phyloP scores from a whole-genome alignment of 2,888 invertebrate genomes.

The Stenodema calcarata region DNA sequence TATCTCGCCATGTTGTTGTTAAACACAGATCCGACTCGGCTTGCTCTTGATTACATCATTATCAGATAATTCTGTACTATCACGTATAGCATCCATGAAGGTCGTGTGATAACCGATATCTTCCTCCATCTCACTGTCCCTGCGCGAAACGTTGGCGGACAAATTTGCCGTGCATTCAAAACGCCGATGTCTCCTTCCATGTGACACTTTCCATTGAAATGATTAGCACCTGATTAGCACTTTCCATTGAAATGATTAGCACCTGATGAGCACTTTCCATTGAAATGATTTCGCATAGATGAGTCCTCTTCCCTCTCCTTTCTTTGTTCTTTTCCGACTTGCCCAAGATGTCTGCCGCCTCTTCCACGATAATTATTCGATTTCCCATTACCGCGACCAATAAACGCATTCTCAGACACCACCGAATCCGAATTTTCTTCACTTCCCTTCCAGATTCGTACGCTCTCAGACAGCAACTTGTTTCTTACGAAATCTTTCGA shows the following conservation, averaged over 20 bases:
- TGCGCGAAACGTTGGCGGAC: no score
- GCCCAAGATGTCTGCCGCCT: neutral
- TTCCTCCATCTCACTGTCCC: no score
- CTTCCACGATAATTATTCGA: neutral
- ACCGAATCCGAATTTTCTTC: neutral
- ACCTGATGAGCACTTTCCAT: neutral
- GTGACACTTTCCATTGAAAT: neutral
- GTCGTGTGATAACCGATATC: no score
- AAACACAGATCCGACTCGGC: no score
- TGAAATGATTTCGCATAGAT: neutral
- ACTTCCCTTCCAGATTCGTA: neutral
- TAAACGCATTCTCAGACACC: neutral
- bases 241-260: neutral
- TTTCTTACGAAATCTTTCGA: conserved; percentile 13
- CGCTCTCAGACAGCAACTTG: neutral
- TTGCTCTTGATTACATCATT: no score
- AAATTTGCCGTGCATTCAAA: neutral
- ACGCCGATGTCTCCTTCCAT: neutral
- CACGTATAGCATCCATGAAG: no score
- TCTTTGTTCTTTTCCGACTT: neutral
- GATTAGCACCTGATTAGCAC: neutral
- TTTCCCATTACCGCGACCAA: neutral
- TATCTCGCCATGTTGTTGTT: no score
- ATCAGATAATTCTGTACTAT: no score
- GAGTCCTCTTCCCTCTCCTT: neutral